These are phyloP conservation scores for Pipra filicauda DNA, from an alignment of 2,113 vertebrate species.

Conservation along the genomic window DNA sequence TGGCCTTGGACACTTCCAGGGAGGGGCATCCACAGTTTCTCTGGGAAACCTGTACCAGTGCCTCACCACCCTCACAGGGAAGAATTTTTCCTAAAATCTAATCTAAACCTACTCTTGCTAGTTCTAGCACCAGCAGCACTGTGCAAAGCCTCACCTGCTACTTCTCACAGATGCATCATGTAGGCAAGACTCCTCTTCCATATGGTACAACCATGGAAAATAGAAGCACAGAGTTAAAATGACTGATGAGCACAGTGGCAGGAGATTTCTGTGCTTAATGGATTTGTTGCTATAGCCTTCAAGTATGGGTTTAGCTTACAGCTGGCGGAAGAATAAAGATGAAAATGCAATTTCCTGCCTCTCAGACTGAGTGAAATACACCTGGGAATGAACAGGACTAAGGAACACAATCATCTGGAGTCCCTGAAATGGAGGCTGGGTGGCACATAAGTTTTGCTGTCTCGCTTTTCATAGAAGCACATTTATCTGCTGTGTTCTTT, in stretches of 20 bases:
- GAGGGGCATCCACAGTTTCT: not conserved
- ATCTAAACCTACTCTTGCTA: not conserved
- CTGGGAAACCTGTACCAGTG: not conserved
- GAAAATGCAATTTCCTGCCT: conserved; percentile 47
- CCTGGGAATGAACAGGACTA: not conserved
- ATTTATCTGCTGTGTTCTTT: not conserved
- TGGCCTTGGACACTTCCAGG: not conserved
- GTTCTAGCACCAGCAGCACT: not conserved
- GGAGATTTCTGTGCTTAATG: not conserved
- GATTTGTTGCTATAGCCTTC: not conserved
- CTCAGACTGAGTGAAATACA: not conserved
- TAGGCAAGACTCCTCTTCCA: not conserved
- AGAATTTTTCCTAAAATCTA: not conserved
- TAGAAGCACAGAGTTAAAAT: not conserved
- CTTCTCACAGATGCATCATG: not conserved
- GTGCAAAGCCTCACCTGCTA: not conserved
- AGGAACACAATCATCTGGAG: not conserved
- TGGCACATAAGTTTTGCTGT: not conserved
- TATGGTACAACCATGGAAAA: not conserved
- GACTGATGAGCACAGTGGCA: not conserved
- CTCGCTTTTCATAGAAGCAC: not conserved
- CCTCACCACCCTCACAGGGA: not conserved
- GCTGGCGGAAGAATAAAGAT: not conserved
- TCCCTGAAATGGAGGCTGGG: not conserved
- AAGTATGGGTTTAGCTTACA: not conserved